Evolutionary conservation across 2,797 vertebrate species (phyloP).

Genomic region (Poecilia wingei): DNA sequence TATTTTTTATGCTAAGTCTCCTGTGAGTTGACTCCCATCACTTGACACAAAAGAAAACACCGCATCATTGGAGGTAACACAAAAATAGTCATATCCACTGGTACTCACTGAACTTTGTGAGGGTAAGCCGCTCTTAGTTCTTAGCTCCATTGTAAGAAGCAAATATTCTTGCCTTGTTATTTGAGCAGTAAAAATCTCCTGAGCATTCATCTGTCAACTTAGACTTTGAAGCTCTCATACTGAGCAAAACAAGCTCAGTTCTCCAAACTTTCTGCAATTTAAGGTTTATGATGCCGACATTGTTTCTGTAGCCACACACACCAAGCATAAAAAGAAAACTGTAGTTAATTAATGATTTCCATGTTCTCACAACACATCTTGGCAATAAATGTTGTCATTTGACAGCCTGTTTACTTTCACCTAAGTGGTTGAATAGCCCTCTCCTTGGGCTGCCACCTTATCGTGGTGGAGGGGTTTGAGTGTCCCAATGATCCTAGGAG

Average conservation of each 20-base stretch:
- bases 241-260: background rate
- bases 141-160: background rate
- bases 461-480: too few species aligned
- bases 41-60: background rate
- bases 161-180: background rate
- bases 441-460: too few species aligned
- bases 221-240: background rate
- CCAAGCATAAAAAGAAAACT: background rate
- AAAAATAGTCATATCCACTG: background rate
- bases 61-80: background rate
- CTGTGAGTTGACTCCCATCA: background rate
- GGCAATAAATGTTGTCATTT: background rate
- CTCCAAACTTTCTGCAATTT: background rate
- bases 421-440: too few species aligned
- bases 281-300: background rate
- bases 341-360: background rate
- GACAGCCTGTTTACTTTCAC: background rate
- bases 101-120: background rate
- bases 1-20: background rate
- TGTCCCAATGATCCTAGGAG: too few species aligned
- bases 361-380: background rate
- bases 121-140: background rate
- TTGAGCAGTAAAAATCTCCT: background rate
- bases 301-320: background rate
- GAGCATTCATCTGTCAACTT: background rate